Evolutionary conservation across 2,888 invertebrate genomes (phyloP), one percentile per base, ranked within the genome.

Genomic region (Agrenia bidenticulata): DNA sequence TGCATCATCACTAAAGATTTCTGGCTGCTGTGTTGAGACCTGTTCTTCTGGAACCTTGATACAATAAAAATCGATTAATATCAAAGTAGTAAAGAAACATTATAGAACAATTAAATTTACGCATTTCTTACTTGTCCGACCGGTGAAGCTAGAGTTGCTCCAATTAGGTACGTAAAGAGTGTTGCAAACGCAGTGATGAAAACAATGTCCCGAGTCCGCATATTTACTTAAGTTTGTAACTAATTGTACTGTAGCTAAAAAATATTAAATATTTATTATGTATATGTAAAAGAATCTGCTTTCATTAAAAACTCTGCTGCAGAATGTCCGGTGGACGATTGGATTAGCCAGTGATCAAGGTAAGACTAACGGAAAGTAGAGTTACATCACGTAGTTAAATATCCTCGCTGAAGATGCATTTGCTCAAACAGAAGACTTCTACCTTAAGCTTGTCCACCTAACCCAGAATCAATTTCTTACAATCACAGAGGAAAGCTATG

Each of bases 301-400:
- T 21, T 21, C 21, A 15, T 51, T 15, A 5, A 51, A 23, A 15
- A 51, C 4, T 19, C 7, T 51, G 23, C 7, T 23, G 15, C 45
- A 9, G 45, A 45, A 19, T 21, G 45, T n/a, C n/a, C 23, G 23
- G 32, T 13, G 55, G 26, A 55, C 32, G 55, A 24, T 55, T 32
- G 5, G 17, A 4, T 13, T 32, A 17, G 55, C 15, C 26, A 32
- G 37, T 32, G 26, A 17, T 32, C 37, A 17, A 13, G 26, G 2
- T 32, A 17, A 63, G 66, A 70, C 70, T 70, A 67, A 70, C 64
- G 64, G 64, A 63, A 60, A 59, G 62, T 55, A 53, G 32, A 45
- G 60, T 64, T 67, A 62, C 66, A 70, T 70, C 70, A 70, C 61
- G 66, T 64, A 70, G 66, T 70, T 70, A 70, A 70, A 67, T 70